A percentile compares a stretch with the other conserved stretches of the same genome.
Conservation (phyloP, 1,140 invertebrate genomes). For the Ericerus pela region DNA sequence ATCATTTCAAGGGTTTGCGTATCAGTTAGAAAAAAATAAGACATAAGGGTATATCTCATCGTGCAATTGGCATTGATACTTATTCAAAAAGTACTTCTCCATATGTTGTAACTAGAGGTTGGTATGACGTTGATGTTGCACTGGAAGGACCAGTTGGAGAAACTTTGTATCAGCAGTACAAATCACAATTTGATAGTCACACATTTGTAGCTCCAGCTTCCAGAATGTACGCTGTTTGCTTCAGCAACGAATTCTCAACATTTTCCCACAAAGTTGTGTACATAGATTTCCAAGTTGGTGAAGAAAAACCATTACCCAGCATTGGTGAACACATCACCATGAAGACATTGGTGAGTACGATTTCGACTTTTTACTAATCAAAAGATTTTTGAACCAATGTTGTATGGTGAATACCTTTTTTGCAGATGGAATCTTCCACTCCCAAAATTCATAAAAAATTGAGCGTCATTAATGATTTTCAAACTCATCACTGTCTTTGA, state of each 20-base stretch:
- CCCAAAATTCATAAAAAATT: slow-evolving; percentile 77
- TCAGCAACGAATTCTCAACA: slow-evolving; percentile 98
- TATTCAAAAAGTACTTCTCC: too few species aligned
- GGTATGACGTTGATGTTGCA: slow-evolving; percentile 94
- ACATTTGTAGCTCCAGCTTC: slow-evolving; percentile 59
- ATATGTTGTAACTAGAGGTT: slow-evolving; percentile 97
- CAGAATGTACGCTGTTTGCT: slow-evolving; percentile 80
- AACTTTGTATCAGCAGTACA: slow-evolving; percentile 80
- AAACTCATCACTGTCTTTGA: slow-evolving; percentile 88
- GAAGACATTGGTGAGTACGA: slow-evolving; percentile 66
- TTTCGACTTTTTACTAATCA: too few species aligned
- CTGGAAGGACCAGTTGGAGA: slow-evolving; percentile 76
- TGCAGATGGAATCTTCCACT: slow-evolving; percentile 80
- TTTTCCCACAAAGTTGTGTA: slow-evolving; percentile 99
- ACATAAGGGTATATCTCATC: too few species aligned
- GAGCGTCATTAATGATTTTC: slow-evolving; percentile 75
- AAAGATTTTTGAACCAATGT: too few species aligned
- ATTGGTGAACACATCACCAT: slow-evolving; percentile 80
- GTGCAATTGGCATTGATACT: too few species aligned
- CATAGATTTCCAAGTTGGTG: slow-evolving; percentile 93
- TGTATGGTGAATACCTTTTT: too few species aligned
- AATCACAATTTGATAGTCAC: slow-evolving; percentile 87
- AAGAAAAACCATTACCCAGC: slow-evolving; percentile 71
- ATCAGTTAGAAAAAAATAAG: too few species aligned
- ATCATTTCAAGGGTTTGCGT: too few species aligned